These are phyloP conservation scores for Wiebesia pumilae DNA, from an alignment of 1,140 invertebrate genomes.

Conservation along the genomic window DNA sequence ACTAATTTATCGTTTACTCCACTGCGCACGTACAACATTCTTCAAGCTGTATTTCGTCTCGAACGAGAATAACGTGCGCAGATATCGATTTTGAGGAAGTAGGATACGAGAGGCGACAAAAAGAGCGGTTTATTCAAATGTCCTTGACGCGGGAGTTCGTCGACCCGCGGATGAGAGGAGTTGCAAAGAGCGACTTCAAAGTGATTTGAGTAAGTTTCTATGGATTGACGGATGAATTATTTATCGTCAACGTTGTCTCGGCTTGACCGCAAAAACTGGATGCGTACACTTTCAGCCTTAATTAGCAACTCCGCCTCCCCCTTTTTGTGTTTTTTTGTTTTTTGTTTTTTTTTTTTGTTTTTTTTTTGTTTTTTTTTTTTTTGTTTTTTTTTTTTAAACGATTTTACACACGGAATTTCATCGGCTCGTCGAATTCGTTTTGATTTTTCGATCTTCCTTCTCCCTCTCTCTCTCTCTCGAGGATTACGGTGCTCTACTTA, in stretches of 20 bases:
- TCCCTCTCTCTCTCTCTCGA: no score
- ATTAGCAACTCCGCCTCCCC: not conserved
- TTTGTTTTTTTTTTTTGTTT: slow-evolving; percentile 8
- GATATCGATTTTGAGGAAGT: slow-evolving; percentile 23
- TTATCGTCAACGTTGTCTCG: slow-evolving; percentile 10
- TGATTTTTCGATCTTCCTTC: not conserved
- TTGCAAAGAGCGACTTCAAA: not conserved
- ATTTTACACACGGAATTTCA: not conserved
- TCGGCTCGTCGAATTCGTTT: not conserved
- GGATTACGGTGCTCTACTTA: no score
- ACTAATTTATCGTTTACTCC: not conserved
- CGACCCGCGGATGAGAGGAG: not conserved
- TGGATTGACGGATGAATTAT: slow-evolving; percentile 45
- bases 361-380: not conserved
- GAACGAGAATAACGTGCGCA: not conserved
- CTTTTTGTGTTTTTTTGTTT: not conserved
- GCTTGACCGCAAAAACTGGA: slow-evolving; percentile 19
- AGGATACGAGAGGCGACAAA: not conserved
- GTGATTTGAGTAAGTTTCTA: slow-evolving; percentile 24
- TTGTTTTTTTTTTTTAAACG: slow-evolving; percentile 7
- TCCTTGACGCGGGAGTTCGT: slow-evolving; percentile 36
- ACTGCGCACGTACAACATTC: not conserved
- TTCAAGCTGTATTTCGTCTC: no score
- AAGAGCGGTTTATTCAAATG: not conserved
- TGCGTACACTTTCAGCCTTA: not conserved